Percentiles rank a stretch among this genome's conserved stretches.
These are phyloP conservation scores for Meloidogyne chitwoodi DNA, from an alignment of 1,140 invertebrate species.

Conservation along the genomic window DNA sequence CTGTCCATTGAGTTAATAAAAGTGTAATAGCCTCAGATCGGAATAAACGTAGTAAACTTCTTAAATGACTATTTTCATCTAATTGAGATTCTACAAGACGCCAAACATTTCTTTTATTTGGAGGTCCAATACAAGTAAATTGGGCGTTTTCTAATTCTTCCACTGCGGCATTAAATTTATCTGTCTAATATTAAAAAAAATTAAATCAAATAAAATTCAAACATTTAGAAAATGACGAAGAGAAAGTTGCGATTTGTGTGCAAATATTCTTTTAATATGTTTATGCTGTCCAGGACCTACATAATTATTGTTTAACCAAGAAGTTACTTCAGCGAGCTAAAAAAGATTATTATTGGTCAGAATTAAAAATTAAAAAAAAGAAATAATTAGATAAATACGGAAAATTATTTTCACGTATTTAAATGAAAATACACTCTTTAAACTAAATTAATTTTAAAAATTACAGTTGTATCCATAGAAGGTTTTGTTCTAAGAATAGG, in stretches of 20 bases:
- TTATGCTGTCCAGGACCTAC: slow-evolving; percentile 25
- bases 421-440: slow-evolving; percentile 17
- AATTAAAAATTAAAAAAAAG: neutral
- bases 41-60: slow-evolving; percentile 29
- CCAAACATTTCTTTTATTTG: slow-evolving; percentile 24
- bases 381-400: neutral
- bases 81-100: slow-evolving; percentile 31
- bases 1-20: slow-evolving; percentile 45
- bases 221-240: slow-evolving; percentile 35
- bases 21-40: slow-evolving; percentile 42
- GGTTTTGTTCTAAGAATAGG: slow-evolving; percentile 11
- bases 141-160: slow-evolving; percentile 33
- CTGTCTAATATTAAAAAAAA: slow-evolving; percentile 18
- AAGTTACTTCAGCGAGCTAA: slow-evolving; percentile 37
- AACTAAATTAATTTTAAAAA: neutral
- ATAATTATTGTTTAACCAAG: slow-evolving; percentile 34
- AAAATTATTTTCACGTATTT: too few species aligned
- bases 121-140: slow-evolving; percentile 37
- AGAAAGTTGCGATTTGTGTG: slow-evolving; percentile 31
- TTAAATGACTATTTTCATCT: slow-evolving; percentile 12
- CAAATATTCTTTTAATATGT: slow-evolving; percentile 39
- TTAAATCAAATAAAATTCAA: neutral
- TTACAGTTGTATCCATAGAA: slow-evolving; percentile 24
- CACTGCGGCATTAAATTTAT: slow-evolving; percentile 34
- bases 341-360: slow-evolving; percentile 20